Evolutionary conservation across 2,888 invertebrate genomes (phyloP).

Genomic region (Tachina fera): DNA sequence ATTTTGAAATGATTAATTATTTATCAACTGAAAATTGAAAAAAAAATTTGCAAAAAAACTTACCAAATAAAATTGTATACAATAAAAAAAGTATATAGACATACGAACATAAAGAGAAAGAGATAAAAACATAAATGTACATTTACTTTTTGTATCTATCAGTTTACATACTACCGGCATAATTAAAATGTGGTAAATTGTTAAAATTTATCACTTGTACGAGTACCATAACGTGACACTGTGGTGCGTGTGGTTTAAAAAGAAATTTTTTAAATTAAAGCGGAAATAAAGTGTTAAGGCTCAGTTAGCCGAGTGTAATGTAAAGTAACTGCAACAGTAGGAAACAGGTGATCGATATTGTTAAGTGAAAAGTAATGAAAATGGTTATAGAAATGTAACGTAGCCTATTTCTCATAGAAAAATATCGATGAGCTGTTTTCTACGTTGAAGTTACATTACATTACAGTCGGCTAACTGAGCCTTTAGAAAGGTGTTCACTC

Average conservation of each 20-base stretch:
- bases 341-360: no score
- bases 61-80: slow-evolving; percentile 28
- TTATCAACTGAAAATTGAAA: slow-evolving; percentile 47
- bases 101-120: not conserved
- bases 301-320: no score
- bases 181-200: slow-evolving; percentile 71
- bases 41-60: slow-evolving; percentile 4
- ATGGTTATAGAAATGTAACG: no score
- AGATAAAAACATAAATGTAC: slow-evolving; percentile 19
- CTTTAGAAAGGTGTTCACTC: no score
- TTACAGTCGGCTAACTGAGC: no score
- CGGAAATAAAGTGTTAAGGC: no score
- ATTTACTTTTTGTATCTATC: slow-evolving; percentile 31
- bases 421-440: no score
- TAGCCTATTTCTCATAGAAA: no score
- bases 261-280: not conserved
- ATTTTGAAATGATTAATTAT: slow-evolving; percentile 68
- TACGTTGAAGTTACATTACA: no score
- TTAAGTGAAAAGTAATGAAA: no score
- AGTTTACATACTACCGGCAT: slow-evolving; percentile 47
- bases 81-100: not conserved
- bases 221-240: slow-evolving; percentile 15
- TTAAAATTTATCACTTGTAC: slow-evolving; percentile 65
- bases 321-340: no score
- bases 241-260: not conserved